Conservation (phyloP, 2,888 invertebrate genomes). For the Alloscopus bannaensis region DNA sequence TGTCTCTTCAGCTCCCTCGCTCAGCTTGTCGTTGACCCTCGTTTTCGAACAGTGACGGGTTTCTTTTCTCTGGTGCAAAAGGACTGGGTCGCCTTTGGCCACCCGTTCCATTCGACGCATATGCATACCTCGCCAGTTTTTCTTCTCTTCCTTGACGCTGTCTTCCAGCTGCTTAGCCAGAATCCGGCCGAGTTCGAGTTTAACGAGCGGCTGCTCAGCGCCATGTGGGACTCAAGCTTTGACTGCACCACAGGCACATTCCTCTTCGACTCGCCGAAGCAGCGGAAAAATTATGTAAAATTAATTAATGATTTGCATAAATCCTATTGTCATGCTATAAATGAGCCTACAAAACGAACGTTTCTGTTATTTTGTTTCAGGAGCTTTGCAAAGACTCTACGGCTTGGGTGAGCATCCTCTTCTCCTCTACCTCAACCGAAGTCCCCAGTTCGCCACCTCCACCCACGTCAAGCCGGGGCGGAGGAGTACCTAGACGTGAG, state of each 20-base stretch:
- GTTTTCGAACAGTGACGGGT: constrained; percentile 88
- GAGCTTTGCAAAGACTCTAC: constrained; percentile 68
- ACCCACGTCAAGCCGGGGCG: background rate
- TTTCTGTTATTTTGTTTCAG: constrained; percentile 32
- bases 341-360: background rate
- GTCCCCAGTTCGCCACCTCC: background rate
- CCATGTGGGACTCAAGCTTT: constrained; percentile 85
- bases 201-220: constrained; percentile 93
- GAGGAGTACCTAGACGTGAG: background rate
- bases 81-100: constrained; percentile 95
- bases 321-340: background rate
- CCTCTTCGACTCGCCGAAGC: constrained; percentile 69
- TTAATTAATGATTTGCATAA: constrained; percentile 3
- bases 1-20: constrained; percentile 90
- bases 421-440: constrained; percentile 42
- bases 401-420: constrained; percentile 66
- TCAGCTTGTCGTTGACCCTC: constrained; percentile 90
- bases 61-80: constrained; percentile 95
- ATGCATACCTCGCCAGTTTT: constrained; percentile 82
- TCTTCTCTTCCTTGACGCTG: constrained; percentile 93
- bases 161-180: constrained; percentile 93
- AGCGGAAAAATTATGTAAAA: constrained; percentile 52
- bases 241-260: constrained; percentile 70
- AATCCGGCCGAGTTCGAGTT: constrained; percentile 93
- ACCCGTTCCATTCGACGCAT: constrained; percentile 82